Base-by-base conservation (phyloP, 2,797 vertebrate species). In the Lycodopsis pacificus region DNA sequence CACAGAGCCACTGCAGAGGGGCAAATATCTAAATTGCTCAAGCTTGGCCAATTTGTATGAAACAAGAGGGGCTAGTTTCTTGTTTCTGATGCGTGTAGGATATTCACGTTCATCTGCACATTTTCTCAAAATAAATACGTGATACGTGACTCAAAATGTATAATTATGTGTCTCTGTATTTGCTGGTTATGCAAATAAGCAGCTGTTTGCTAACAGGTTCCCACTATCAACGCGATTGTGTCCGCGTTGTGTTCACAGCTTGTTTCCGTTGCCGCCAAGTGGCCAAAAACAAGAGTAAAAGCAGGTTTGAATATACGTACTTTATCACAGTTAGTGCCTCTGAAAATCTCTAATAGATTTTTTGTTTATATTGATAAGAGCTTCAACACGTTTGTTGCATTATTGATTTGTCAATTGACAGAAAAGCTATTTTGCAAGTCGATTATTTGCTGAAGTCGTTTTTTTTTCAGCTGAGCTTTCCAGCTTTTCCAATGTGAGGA, bases 21-120 rank as follows among this genome's bases (percentile, higher is more conserved):
- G 62, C 11, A 79, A 90, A 85, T 56, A 59, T 76, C 20, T 34
- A 51, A 63, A 53, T 40, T 3, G 65, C 40, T 77, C 12, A 13
- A 64, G 54, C 65, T 80, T 42, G 57, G 36, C 63, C 4, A 1
- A 22, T 25, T 49, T 20, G 49, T 61, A 44, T 70, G 12, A 57
- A 53, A 20, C 46, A 25, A 49, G 12, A 49, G 32, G 15, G 32
- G 7, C 1, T 34, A 19, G 12, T 4, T 12, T 53, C 19, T 48
- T 0, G 9, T 30, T 44, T 59, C 9, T 58, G 42, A 64, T 49
- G 36, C 38, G n/a, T 75, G 68, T 22, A 42, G 51, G 32, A 19
- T 67, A 32, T 67, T 34, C 30, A 20, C 25, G 64, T 19, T 20
- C 30, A 40, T 65, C 0, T n/a, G 12, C 20, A 44, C 32, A 59